phyloP scores from a whole-genome alignment of 2,113 vertebrate species.

The Dipodomys spectabilis region DNA sequence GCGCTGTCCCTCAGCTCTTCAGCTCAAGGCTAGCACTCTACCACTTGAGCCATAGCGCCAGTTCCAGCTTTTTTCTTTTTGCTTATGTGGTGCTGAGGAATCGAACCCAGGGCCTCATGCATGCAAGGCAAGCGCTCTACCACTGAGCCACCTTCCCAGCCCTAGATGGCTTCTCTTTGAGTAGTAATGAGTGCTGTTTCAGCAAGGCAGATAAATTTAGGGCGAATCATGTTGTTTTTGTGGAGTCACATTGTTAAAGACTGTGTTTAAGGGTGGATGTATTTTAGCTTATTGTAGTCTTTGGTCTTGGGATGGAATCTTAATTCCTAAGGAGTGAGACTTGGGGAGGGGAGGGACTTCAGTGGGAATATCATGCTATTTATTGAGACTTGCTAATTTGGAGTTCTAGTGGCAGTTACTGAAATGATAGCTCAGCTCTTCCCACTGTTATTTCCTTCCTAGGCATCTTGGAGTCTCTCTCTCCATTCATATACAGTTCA shows the following conservation, averaged over 20 bases:
- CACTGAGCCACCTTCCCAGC: no score
- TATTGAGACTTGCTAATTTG: neutral
- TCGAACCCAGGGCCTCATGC: no score
- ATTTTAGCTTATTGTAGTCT: neutral
- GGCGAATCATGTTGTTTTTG: neutral
- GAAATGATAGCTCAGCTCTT: neutral
- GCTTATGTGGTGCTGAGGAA: no score
- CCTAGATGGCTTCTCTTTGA: neutral
- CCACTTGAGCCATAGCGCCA: no score
- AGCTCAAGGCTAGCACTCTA: no score
- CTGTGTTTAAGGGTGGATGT: neutral
- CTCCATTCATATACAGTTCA: neutral
- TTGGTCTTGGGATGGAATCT: neutral
- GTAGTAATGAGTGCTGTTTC: neutral
- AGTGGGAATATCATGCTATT: neutral
- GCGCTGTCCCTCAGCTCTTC: no score
- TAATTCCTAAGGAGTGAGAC: neutral
- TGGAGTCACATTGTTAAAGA: neutral
- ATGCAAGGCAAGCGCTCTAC: no score
- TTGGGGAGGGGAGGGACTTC: neutral
- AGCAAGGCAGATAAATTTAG: neutral
- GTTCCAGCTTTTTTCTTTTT: no score
- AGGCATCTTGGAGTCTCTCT: neutral
- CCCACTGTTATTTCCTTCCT: neutral
- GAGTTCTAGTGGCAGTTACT: neutral